A percentile compares a stretch with the other conserved stretches of the same genome.
Conservation (phyloP, 2,113 vertebrate species). For the Myodes glareolus region DNA sequence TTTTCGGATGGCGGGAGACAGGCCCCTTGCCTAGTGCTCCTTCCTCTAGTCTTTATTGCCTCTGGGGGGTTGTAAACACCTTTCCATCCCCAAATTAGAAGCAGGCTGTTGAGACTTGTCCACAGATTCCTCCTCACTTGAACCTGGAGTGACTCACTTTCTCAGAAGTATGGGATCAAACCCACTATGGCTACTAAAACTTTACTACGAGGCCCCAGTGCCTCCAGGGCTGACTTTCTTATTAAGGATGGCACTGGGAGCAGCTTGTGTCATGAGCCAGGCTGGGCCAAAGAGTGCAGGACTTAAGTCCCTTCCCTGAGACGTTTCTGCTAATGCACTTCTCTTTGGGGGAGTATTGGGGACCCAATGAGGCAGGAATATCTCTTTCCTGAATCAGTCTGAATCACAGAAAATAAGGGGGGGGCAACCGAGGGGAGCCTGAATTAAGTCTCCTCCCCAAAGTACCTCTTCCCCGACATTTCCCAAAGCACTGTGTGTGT, state of each 20-base stretch:
- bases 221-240: conserved; percentile 61
- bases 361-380: neutral
- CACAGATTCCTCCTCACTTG: conserved; percentile 68
- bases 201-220: conserved; percentile 56
- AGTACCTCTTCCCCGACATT: neutral
- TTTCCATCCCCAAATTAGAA: conserved; percentile 54
- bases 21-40: neutral
- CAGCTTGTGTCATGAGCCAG: neutral
- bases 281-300: conserved; percentile 1
- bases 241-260: neutral
- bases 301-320: neutral
- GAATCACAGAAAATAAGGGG: neutral
- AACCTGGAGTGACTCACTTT: conserved; percentile 74
- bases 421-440: neutral
- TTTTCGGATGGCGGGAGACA: neutral
- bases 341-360: neutral
- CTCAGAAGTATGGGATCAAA: conserved; percentile 75
- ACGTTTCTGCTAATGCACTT: neutral
- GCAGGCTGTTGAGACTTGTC: conserved; percentile 69
- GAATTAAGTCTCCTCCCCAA: neutral
- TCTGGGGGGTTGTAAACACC: conserved; percentile 46
- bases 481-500: neutral
- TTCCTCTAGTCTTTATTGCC: neutral
- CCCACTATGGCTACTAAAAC: conserved; percentile 69
- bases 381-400: neutral